phyloP scores from a whole-genome alignment of 2,888 invertebrate genomes.

The Aphidius colemani region DNA sequence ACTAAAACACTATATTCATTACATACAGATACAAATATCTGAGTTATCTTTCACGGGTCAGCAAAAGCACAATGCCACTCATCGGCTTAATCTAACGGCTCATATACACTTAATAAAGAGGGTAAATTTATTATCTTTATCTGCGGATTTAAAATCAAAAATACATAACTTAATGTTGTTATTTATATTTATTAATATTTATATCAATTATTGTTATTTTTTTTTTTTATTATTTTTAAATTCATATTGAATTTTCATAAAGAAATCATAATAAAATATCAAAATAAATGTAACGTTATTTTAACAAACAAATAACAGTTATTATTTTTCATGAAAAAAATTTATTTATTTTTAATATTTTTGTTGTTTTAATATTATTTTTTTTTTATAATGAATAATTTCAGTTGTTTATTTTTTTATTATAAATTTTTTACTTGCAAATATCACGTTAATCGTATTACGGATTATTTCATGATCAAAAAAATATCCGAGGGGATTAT shows the following conservation, averaged over 20 bases:
- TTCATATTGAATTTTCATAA: background rate
- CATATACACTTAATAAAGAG: conserved; percentile 31
- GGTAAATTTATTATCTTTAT: conserved; percentile 42
- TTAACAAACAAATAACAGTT: no score
- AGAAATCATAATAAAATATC: background rate
- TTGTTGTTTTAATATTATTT: no score
- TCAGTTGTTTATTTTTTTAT: no score
- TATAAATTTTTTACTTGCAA: background rate
- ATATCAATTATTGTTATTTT: no score
- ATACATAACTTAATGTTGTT: no score
- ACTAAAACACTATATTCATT: conserved; percentile 40
- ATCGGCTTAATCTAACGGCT: conserved; percentile 53
- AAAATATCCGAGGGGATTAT: conserved; percentile 58
- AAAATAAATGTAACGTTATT: no score
- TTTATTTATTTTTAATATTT: no score
- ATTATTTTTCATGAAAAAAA: no score
- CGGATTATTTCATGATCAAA: conserved; percentile 60
- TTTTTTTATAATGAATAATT: no score
- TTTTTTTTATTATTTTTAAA: no score
- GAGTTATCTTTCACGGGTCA: conserved; percentile 48
- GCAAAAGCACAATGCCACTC: conserved; percentile 28
- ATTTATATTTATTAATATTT: no score
- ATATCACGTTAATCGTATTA: conserved; percentile 59
- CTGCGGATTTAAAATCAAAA: conserved; percentile 30
- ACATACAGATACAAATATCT: conserved; percentile 16